These are phyloP conservation scores for Cephus nigrinus DNA, from an alignment of 2,888 invertebrate genomes.

Conservation along the genomic window DNA sequence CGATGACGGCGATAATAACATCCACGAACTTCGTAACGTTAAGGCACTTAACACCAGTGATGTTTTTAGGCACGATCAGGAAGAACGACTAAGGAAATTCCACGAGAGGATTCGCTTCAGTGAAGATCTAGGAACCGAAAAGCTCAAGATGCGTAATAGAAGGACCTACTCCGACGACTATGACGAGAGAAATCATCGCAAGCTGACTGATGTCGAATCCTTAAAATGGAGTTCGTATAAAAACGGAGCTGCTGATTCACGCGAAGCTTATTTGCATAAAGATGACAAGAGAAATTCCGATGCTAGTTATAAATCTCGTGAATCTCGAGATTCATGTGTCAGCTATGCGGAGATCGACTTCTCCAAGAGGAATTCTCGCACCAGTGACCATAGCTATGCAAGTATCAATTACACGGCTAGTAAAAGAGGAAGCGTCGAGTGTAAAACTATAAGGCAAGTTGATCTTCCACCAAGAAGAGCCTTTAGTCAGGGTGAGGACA, in stretches of 20 bases:
- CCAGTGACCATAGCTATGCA: conserved; percentile 36
- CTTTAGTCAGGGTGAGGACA: conserved; percentile 46
- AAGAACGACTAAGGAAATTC: conserved; percentile 39
- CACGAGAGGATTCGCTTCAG: conserved; percentile 37
- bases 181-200: conserved; percentile 31
- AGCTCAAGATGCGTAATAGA: conserved; percentile 14
- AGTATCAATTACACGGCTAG: conserved; percentile 23
- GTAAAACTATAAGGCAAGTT: conserved; percentile 25
- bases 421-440: conserved; percentile 45
- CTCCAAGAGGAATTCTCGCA: conserved; percentile 29
- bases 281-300: conserved; percentile 30
- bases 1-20: neutral
- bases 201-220: neutral
- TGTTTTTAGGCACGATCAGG: conserved; percentile 24
- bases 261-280: neutral
- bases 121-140: conserved; percentile 31
- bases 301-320: conserved; percentile 23
- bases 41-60: neutral
- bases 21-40: neutral
- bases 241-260: neutral
- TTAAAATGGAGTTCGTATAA: neutral
- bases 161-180: conserved; percentile 53
- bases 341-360: conserved; percentile 26
- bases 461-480: conserved; percentile 44
- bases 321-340: conserved; percentile 22